Conservation (phyloP, 2,113 vertebrate species). For the Naja naja region DNA sequence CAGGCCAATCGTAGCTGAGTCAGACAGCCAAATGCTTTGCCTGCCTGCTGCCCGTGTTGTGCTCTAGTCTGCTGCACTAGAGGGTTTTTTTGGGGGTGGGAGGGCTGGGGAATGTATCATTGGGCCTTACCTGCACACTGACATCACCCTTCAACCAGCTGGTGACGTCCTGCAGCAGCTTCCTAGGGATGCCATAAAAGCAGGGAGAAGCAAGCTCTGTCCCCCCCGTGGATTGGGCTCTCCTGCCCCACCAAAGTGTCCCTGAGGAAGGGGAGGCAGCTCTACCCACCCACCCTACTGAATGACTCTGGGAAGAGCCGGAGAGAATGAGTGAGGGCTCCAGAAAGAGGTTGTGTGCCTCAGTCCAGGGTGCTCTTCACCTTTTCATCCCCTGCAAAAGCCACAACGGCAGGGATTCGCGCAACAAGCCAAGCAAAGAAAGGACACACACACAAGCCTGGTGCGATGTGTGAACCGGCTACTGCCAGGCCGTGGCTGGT, state of each 20-base stretch:
- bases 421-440: neutral
- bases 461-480: neutral
- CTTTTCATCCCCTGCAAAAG: neutral
- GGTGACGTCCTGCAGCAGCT: neutral
- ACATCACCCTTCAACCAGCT: neutral
- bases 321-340: too few relatives aligned
- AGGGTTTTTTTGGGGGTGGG: too few relatives aligned
- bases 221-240: neutral
- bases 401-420: neutral
- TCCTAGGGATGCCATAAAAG: neutral
- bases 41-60: too few relatives aligned
- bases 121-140: neutral
- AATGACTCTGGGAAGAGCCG: neutral
- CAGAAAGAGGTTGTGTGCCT: too few relatives aligned
- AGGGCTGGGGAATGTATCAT: too few relatives aligned
- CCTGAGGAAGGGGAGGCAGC: neutral
- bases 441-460: neutral
- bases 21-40: too few relatives aligned
- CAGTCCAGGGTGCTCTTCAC: neutral
- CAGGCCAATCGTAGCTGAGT: too few relatives aligned
- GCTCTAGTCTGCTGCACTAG: too few relatives aligned
- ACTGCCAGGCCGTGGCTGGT: neutral
- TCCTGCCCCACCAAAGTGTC: neutral
- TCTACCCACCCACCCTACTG: neutral
- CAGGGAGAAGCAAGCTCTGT: neutral